Evolutionary conservation across 1,140 invertebrate species (phyloP), one percentile per base, ranked within the genome.

Genomic region (Dinoponera quadriceps): DNA sequence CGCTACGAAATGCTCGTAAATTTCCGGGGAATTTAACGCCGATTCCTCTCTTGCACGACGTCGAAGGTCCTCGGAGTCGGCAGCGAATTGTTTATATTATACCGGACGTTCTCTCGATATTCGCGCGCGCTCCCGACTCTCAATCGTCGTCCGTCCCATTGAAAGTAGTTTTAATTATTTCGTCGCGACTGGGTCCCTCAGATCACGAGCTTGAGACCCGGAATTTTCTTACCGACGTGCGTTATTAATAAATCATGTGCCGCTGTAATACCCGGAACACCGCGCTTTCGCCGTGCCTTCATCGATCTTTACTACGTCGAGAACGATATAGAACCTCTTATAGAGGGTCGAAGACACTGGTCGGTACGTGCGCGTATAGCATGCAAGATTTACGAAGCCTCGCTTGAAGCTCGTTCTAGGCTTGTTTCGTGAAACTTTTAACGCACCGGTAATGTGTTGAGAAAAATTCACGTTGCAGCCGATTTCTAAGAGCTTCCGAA

Each of bases 1-100:
- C 49, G 22, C 65, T 80, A 80, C 62, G 51, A 57, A 80, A 71
- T 57, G 33, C 75, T 71, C 75, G 65, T 80, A 80, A 80, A 80
- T 80, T 71, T 57, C 25, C 22, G 22, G 18, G 33, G n/a, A 71
- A 80, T 80, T 68, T 80, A 80, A 59, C 65, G 75, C 33, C 75
- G 22, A 80, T 71, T 80, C 65, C 54, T n/a, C 14, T 14, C 38
- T 71, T 44, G 9, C 38, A 16, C 33, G 25, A 69, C 44, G 14
- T 66, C 18, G 38, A 13, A 49, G 13, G 5, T 48, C 38, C 7
- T n/a, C 18, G n/a, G 11, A 77, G 14, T 48, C 51, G 51, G 33
- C 75, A 44, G n/a, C 51, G 44, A 80, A 80, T 80, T 71, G 54
- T 80, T 69, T 80, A 69, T 55, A 29, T 22, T n/a, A 22, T 29